Evolutionary conservation across 2,888 invertebrate genomes (phyloP), one percentile per base, ranked within the genome.

Genomic region (Pomacea canaliculata): DNA sequence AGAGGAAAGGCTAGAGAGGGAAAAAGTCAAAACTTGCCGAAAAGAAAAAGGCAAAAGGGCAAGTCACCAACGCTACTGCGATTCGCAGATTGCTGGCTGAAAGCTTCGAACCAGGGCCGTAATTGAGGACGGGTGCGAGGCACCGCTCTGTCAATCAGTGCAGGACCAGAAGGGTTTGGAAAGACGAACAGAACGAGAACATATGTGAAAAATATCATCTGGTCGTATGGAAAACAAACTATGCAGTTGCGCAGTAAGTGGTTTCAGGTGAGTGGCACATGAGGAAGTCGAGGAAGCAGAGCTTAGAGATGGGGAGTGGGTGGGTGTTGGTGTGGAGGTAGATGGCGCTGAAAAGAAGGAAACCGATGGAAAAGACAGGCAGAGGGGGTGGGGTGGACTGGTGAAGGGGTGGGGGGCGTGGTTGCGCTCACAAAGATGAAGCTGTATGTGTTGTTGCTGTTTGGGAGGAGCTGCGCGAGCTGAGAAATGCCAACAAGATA

Each of bases 191-290:
- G 65, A 60, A 60, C 67, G 56, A 60, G 60, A 60, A 23, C 73
- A 73, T 27, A 66, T 73, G 73, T 73, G 73, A 62, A 73, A 73
- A 73, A 67, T 51, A 73, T 73, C 73, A 68, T 18, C 48, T 46
- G 60, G 73, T 23, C 66, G 73, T 27, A 68, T 68, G 73, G 73
- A 73, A 73, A 73, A 73, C 73, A 73, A 73, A 68, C 73, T 56
- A 59, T 37, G 68, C 60, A 68, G 67, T 73, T 73, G 73, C 73
- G 37, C 68, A 68, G 51, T 73, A 73, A 73, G 73, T 73, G 73
- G 73, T 73, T 73, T 73, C 73, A 73, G 66, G 66, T 73, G 73
- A 73, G 23, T 59, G 67, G 16, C 60, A 60, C 59, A 18, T 48
- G 68, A 73, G 60, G 46, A 70, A 18, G 23, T n/a, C n/a, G 8